phyloP scores from a whole-genome alignment of 2,113 vertebrate species.

The Leptobrachium ailaonicum region DNA sequence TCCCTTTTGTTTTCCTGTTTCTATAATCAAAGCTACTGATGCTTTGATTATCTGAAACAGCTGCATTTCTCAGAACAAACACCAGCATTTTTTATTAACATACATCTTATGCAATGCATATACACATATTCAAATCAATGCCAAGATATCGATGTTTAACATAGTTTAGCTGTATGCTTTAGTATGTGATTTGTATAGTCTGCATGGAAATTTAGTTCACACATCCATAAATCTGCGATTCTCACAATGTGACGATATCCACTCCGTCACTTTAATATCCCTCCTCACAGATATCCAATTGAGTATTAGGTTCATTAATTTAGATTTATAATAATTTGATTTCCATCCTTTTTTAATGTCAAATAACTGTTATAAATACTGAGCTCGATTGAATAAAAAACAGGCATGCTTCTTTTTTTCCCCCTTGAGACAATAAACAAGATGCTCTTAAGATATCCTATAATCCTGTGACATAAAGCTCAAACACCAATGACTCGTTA shows the following conservation, averaged over 20 bases:
- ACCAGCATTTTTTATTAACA: neutral
- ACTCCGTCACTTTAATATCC: neutral
- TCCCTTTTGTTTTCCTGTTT: neutral
- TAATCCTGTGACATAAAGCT: slow-evolving; percentile 43
- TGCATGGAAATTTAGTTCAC: slow-evolving; percentile 2
- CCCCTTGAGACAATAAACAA: slow-evolving; percentile 21
- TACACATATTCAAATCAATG: neutral
- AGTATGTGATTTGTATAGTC: neutral
- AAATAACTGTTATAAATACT: neutral
- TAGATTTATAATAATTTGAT: neutral
- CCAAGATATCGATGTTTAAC: neutral
- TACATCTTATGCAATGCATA: neutral
- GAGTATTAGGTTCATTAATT: neutral
- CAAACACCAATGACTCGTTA: slow-evolving; percentile 50
- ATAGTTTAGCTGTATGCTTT: neutral
- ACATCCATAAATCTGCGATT: neutral
- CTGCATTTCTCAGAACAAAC: neutral
- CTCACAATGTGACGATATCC: no score
- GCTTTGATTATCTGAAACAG: neutral
- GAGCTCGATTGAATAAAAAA: no score
- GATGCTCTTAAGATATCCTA: slow-evolving; percentile 29
- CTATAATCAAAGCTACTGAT: neutral
- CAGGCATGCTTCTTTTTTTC: neutral
- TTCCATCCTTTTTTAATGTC: neutral
- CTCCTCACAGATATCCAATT: neutral